Conservation (phyloP, 2,797 vertebrate genomes). For the Xiphophorus birchmanni region DNA sequence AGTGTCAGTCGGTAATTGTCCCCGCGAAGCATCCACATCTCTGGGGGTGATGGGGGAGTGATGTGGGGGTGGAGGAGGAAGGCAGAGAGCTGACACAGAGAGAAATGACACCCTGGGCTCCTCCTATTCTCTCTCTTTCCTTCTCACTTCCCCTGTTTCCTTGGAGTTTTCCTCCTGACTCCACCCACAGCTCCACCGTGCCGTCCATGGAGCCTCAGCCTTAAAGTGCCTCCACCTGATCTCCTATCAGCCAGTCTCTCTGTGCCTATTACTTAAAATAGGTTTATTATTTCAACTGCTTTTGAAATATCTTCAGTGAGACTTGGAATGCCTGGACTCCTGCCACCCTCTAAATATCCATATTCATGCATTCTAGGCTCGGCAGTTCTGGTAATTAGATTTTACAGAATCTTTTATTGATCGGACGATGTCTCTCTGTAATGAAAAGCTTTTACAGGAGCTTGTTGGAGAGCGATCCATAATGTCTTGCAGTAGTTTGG, state of each 20-base stretch:
- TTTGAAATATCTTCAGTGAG: slow-evolving; percentile 36
- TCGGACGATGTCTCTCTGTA: slow-evolving; percentile 65
- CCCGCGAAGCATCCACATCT: slow-evolving; percentile 81
- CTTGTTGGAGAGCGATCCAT: slow-evolving; percentile 73
- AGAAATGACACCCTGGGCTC: slow-evolving; percentile 77
- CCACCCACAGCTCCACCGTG: slow-evolving; percentile 53
- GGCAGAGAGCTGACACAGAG: slow-evolving; percentile 76
- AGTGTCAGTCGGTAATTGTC: slow-evolving; percentile 83
- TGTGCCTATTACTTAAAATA: slow-evolving; percentile 16
- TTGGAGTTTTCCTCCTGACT: slow-evolving; percentile 25
- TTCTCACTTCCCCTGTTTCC: slow-evolving; percentile 30
- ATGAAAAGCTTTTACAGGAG: slow-evolving; percentile 79
- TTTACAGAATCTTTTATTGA: slow-evolving; percentile 67
- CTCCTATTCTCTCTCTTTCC: slow-evolving; percentile 58
- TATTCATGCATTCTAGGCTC: slow-evolving; percentile 23
- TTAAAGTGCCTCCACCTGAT: slow-evolving; percentile 17
- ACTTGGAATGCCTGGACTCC: slow-evolving; percentile 13
- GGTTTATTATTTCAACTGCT: slow-evolving; percentile 28
- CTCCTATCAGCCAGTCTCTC: slow-evolving; percentile 11
- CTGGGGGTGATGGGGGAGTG: slow-evolving; percentile 51
- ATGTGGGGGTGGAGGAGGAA: slow-evolving; percentile 45
- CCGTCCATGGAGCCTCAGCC: slow-evolving; percentile 39
- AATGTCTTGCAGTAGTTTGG: slow-evolving; percentile 36
- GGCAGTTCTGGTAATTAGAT: slow-evolving; percentile 65
- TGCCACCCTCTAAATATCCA: slow-evolving; percentile 39